Base-by-base conservation (phyloP, 1,140 invertebrate genomes). In the Drosophila pandora region DNA sequence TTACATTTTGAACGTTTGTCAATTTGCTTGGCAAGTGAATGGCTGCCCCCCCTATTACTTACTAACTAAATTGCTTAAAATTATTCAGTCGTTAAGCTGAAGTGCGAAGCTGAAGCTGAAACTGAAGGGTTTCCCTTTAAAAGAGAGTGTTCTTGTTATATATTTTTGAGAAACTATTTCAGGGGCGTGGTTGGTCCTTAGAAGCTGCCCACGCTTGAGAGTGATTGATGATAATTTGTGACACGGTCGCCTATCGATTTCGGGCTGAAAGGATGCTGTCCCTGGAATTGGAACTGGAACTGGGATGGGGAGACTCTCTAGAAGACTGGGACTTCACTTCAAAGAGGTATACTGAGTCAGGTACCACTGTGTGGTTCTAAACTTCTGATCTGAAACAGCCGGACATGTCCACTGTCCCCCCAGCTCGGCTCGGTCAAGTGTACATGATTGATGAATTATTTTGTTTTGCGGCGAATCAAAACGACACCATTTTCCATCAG, bases 361-460 rank as follows among this genome's bases (percentile, higher is more conserved):
- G 17, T 12, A 30, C 13, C 50, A 53, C 50, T 53, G 50, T 52
- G n/a, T 32, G 8, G 32, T 3, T 41, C 3, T 13, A 41, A 41
- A 41, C 3, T 41, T 13, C 37, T 28, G 17, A 45, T 13, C 2
- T 22, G 17, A 22, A 47, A 53, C 30, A 37, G 32, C 50, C 30
- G 50, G 50, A 53, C 30, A 53, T 23, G 30, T 52, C 45, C 13
- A 13, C n/a, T 34, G 47, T 41, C 34, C 49, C 17, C 17, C 17
- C 17, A 17, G 50, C 25, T 67, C 84, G 84, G 50, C 25, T 67
- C 84, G 84, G 72, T 88, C 83, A 88, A 88, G 84, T 88, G 83
- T 89, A 72, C 84, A 88, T 89, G 83, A 88, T 88, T 88, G 83
- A 88, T 88, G 83, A 89, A 88, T 73, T 88, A 88, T 89, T 88